These are phyloP conservation scores for Apodemia duryi DNA, from an alignment of 2,888 invertebrate genomes.

Conservation along the genomic window DNA sequence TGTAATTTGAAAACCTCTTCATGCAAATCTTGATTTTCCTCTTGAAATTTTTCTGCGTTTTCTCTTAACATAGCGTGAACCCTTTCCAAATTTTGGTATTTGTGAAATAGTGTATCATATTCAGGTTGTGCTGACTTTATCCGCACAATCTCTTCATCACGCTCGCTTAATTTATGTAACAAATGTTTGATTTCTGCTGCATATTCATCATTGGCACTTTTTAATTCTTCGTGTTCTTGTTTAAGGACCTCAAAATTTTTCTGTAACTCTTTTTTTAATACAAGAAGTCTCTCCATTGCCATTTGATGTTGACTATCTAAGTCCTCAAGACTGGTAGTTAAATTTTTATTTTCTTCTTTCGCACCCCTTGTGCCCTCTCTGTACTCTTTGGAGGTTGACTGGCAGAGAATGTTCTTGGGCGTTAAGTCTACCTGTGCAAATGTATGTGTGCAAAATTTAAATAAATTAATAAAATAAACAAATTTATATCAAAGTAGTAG, in stretches of 20 bases:
- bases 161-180: slow-evolving; percentile 59
- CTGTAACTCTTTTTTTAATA: slow-evolving; percentile 75
- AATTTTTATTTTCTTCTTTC: slow-evolving; percentile 77
- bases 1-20: slow-evolving; percentile 73
- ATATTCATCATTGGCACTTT: slow-evolving; percentile 65
- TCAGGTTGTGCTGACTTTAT: slow-evolving; percentile 47
- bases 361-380: too few species aligned
- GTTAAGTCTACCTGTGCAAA: too few species aligned
- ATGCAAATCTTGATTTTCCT: slow-evolving; percentile 74
- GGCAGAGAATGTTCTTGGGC: too few species aligned
- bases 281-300: slow-evolving; percentile 81
- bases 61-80: slow-evolving; percentile 63
- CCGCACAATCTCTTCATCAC: slow-evolving; percentile 60
- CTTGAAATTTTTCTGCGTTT: slow-evolving; percentile 73
- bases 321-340: slow-evolving; percentile 82
- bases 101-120: slow-evolving; percentile 62
- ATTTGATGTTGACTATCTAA: slow-evolving; percentile 86
- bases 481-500: too few species aligned
- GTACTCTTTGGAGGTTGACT: too few species aligned
- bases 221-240: slow-evolving; percentile 67
- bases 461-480: too few species aligned
- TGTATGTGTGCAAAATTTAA: too few species aligned
- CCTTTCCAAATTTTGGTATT: slow-evolving; percentile 70
- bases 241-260: slow-evolving; percentile 71
- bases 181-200: slow-evolving; percentile 63